Conservation (phyloP, 2,888 invertebrate genomes). For the Aricia artaxerxes region DNA sequence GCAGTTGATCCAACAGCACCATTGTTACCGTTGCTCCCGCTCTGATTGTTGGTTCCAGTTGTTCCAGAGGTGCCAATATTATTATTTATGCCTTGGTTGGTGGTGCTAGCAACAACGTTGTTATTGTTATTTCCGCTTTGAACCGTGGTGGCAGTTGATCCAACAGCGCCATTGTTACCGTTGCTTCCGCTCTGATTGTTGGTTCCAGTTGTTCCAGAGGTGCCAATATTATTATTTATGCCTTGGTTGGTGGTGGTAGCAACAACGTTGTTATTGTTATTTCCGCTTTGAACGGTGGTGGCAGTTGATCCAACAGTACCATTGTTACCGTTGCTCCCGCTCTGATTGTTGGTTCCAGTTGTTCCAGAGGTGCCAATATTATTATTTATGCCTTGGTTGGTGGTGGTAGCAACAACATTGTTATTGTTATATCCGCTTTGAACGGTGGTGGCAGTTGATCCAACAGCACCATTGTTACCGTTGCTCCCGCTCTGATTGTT, state of each 20-base stretch:
- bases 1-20: not conserved
- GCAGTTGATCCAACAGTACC: no score
- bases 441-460: not conserved
- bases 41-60: not conserved
- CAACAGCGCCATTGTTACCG: not conserved
- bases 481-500: no score
- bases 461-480: no score
- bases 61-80: not conserved
- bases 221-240: not conserved
- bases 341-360: not conserved
- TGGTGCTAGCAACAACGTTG: no score
- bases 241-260: not conserved
- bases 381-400: not conserved
- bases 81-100: not conserved
- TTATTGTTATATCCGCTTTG: not conserved
- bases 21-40: no score
- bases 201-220: not conserved
- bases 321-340: no score
- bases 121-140: no score
- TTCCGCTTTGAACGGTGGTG: not conserved
- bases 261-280: not conserved
- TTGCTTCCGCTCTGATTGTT: no score
- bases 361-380: not conserved
- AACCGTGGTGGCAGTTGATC: not conserved
- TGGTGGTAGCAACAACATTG: not conserved